Conservation (phyloP, 2,797 vertebrate genomes). For the Etheostoma nigrum region DNA sequence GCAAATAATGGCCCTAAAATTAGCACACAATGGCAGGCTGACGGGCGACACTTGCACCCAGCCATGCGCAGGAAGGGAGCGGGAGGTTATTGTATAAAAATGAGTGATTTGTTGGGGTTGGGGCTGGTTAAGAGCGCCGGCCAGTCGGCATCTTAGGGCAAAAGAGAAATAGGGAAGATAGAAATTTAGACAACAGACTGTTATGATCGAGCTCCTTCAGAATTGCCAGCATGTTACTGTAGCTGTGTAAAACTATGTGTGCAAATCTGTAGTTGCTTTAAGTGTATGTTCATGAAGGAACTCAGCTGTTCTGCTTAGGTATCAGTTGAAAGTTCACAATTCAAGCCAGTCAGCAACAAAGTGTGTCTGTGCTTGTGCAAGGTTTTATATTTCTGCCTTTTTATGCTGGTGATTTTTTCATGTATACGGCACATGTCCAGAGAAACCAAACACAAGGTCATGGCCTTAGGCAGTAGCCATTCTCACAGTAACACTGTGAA, state of each 20-base stretch:
- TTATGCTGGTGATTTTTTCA: background rate
- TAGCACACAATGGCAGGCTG: constrained; percentile 95
- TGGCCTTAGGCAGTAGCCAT: background rate
- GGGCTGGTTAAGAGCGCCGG: constrained; percentile 75
- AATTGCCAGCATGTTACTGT: constrained; percentile 11
- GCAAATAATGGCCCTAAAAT: constrained; percentile 94
- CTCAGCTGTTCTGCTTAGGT: constrained; percentile 7
- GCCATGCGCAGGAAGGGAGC: constrained; percentile 87
- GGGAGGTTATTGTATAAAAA: constrained; percentile 87
- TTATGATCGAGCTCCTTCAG: constrained; percentile 37
- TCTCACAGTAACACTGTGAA: background rate
- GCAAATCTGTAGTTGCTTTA: constrained; percentile 12
- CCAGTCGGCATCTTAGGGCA: constrained; percentile 61
- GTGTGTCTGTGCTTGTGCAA: background rate
- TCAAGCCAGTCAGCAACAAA: background rate
- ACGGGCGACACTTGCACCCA: constrained; percentile 83
- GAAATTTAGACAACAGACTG: constrained; percentile 32
- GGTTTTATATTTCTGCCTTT: constrained; percentile 10
- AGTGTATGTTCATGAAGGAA: constrained; percentile 11
- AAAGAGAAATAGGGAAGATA: constrained; percentile 42
- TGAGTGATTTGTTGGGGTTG: constrained; percentile 85
- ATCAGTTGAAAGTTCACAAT: constrained; percentile 14
- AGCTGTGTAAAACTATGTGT: constrained; percentile 18
- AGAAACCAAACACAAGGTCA: background rate
- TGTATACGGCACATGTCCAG: background rate